These are phyloP conservation scores for Episyrphus balteatus DNA, from an alignment of 1,140 invertebrate genomes.

Conservation along the genomic window DNA sequence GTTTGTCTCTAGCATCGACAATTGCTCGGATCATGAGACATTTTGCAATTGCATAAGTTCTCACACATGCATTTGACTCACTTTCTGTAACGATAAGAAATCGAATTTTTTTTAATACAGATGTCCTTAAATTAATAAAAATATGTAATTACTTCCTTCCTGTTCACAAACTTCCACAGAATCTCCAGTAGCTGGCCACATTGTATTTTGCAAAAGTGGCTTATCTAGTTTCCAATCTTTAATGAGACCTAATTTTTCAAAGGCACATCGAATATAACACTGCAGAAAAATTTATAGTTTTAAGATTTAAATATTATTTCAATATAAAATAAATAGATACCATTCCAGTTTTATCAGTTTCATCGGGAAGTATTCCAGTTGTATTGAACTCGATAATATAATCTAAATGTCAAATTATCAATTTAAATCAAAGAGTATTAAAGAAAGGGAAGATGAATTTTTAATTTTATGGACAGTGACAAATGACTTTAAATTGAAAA, in stretches of 20 bases:
- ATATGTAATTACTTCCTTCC: constrained; percentile 19
- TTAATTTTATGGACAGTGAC: too few relatives aligned
- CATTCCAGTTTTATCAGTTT: constrained; percentile 27
- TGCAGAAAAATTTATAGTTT: neutral
- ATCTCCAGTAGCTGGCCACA: constrained; percentile 30
- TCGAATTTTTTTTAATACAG: too few relatives aligned
- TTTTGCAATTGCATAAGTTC: constrained; percentile 24
- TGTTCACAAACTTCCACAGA: constrained; percentile 23
- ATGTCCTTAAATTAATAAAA: neutral
- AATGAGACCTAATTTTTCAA: constrained; percentile 24
- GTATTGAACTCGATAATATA: constrained; percentile 22
- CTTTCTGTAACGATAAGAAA: constrained; percentile 10
- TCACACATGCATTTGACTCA: constrained; percentile 20
- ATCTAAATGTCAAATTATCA: constrained; percentile 10
- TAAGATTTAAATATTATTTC: neutral
- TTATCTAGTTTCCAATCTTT: constrained; percentile 25
- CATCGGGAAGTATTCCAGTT: constrained; percentile 20
- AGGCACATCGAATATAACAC: constrained; percentile 31
- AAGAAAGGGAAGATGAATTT: too few relatives aligned
- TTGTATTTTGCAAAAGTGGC: constrained; percentile 17
- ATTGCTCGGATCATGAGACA: constrained; percentile 20
- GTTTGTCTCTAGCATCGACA: constrained; percentile 26
- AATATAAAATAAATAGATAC: constrained; percentile 11
- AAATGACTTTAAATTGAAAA: too few relatives aligned
- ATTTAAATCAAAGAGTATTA: too few relatives aligned